Evolutionary conservation across 2,797 vertebrate species (phyloP), one percentile per base, ranked within the genome.

Genomic region (Synaphobranchus kaupii): DNA sequence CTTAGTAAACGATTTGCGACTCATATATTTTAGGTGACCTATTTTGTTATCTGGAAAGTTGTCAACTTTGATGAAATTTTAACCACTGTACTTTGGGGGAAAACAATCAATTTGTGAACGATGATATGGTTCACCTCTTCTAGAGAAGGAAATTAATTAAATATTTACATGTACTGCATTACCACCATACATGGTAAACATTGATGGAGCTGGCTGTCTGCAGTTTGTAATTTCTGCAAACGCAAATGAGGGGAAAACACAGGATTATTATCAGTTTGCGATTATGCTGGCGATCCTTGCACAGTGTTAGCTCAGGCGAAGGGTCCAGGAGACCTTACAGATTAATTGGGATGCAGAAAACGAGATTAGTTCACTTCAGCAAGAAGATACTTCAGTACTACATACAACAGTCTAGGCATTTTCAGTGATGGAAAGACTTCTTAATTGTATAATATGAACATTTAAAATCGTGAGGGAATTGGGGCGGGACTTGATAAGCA

Each of bases 91-190:
- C 39, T 25, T 52, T 76, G n/a, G n/a, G 63, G 25, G 86, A 47
- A 76, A 22, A 68, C 22, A 34, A 88, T 86, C 4, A 44, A 52
- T 78, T 84, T 88, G 86, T 82, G 90, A 50, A 90, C 86, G 81
- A 25, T 2, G 50, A 28, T 34, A 78, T 12, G 78, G 25, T 87
- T 88, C n/a, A 25, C 20, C 8, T 39, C 84, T 58, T 87, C 76
- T 58, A 44, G 83, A 88, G 84, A 80, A 82, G 54, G 80, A 87
- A 58, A 89, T 86, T 85, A 81, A 88, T 93, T 90, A 90, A 91
- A 90, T 90, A 92, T 92, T 91, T 86, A 88, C 86, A 84, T 80
- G 60, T 76, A 60, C 63, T 90, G 85, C 8, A 25, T 87, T 87
- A 89, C 31, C 56, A 52, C 58, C 48, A 63, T 15, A 83, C 58